Evolutionary conservation across 2,888 invertebrate genomes (phyloP).

Genomic region (Creontiades dilutus): DNA sequence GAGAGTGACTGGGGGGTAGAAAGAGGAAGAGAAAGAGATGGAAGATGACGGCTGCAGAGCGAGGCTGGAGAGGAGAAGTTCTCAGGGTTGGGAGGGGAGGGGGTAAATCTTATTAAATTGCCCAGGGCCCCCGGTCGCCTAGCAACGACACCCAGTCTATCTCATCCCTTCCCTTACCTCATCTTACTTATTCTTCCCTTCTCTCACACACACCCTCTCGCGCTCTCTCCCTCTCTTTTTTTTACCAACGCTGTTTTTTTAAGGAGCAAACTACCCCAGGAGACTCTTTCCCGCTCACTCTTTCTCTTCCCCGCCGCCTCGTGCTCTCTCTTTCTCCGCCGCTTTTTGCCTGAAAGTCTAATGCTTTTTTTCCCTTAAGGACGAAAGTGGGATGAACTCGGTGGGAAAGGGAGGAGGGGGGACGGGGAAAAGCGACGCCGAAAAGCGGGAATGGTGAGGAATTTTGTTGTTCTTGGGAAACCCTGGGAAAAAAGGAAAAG

Average conservation of each 20-base stretch:
- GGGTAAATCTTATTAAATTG: slow-evolving; percentile 76
- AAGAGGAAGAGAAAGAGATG: slow-evolving; percentile 58
- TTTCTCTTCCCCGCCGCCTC: not conserved
- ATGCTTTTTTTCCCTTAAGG: slow-evolving; percentile 73
- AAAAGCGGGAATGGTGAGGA: slow-evolving; percentile 64
- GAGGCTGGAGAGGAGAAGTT: not conserved
- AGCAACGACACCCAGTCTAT: slow-evolving; percentile 69
- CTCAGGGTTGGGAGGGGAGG: slow-evolving; percentile 44
- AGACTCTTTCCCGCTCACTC: slow-evolving; percentile 66
- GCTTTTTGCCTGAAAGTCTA: slow-evolving; percentile 72
- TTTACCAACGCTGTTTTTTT: slow-evolving; percentile 60
- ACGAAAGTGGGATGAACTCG: slow-evolving; percentile 52
- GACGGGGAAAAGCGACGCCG: slow-evolving; percentile 58
- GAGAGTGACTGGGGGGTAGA: not conserved
- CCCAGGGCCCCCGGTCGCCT: slow-evolving; percentile 73
- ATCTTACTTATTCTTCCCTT: not conserved
- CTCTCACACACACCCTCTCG: slow-evolving; percentile 20
- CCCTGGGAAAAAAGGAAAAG: slow-evolving; percentile 2
- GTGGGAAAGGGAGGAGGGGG: not conserved
- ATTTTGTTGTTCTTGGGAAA: slow-evolving; percentile 55
- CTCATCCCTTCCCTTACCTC: not conserved
- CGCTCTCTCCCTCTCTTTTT: not conserved
- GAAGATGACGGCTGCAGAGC: slow-evolving; percentile 49
- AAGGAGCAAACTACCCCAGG: slow-evolving; percentile 50
- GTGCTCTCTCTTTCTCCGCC: not conserved